Base-by-base conservation (phyloP, 2,797 vertebrate species). In the Artibeus jamaicensis region DNA sequence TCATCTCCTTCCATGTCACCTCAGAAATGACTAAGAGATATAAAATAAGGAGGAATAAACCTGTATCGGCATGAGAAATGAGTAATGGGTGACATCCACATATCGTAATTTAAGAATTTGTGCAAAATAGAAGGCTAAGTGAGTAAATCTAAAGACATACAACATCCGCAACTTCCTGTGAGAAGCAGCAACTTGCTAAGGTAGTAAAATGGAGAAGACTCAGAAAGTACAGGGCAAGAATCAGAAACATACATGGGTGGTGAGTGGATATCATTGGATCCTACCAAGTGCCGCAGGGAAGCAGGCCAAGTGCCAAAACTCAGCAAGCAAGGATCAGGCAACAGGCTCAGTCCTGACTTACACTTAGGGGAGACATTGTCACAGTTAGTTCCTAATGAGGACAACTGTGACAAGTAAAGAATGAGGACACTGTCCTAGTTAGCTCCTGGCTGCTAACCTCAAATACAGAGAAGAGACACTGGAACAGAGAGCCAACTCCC, bases 381-480 rank as follows among this genome's bases (percentile, higher is more conserved):
- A 84, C 96, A 92, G 92, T 84, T 91, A 42, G 86, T 76, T 96
- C 86, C 92, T 96, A 97, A 97, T 94, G 88, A 97, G 94, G 94
- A 94, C 88, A 89, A 53, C 86, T 39, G 85, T 97, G 86, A 84
- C 39, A 92, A 57, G 77, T 46, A 76, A 92, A 94, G 95, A 96
- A 97, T 65, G 92, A 96, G 95, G 96, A 94, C 86, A 95, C 82
- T 97, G 96, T 7, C 95, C 97, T 78, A 96, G 83, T 97, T 97
- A 96, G 83, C 65, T 96, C 70, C 82, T 59, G 46, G 42, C 34
- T 92, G 68, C 57, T 93, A 76, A 71, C 82, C 62, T 81, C 93
- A 86, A 67, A 74, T 39, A 74, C 39, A 90, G 46, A 46, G 90
- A 88, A 91, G 68, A 87, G 89, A 57, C n/a, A 48, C 1, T 86